These are phyloP conservation scores for Zeus faber DNA, from an alignment of 2,113 vertebrate species.

Conservation along the genomic window DNA sequence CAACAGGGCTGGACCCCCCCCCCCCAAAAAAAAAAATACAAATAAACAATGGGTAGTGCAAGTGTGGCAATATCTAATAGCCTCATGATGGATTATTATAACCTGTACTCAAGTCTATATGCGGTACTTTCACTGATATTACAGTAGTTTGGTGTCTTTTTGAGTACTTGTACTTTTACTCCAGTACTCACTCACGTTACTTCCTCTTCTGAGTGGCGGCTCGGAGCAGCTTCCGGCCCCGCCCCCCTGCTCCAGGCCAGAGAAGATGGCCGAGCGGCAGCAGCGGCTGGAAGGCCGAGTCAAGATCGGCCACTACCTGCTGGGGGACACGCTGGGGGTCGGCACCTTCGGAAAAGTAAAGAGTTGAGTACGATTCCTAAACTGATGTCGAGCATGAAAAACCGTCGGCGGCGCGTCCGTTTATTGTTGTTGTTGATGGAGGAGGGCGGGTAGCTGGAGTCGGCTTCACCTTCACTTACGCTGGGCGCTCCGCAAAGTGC, in stretches of 20 bases:
- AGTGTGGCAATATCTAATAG: no score
- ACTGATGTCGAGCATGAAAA: background rate
- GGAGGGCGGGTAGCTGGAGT: no score
- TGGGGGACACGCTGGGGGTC: conserved; percentile 95
- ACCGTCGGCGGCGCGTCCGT: no score
- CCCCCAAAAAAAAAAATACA: no score
- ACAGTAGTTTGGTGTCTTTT: no score
- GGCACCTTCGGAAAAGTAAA: conserved; percentile 99
- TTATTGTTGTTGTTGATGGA: conserved; percentile 8
- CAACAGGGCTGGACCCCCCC: no score
- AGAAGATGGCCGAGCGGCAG: conserved; percentile 93
- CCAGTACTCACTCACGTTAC: background rate
- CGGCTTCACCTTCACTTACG: conserved; percentile 48
- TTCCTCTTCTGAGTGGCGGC: background rate
- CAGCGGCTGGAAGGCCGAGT: conserved; percentile 94
- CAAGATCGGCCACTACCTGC: conserved; percentile 94
- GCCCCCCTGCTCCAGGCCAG: no score
- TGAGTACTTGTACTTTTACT: background rate
- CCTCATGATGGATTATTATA: no score
- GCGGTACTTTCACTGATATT: no score
- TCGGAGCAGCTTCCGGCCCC: no score
- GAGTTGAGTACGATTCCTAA: conserved; percentile 84
- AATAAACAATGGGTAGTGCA: no score
- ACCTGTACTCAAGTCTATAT: no score
- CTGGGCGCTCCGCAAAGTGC: conserved; percentile 45